Base-by-base conservation (phyloP, 2,888 invertebrate genomes). In the Lasioglossum oenotherae region DNA sequence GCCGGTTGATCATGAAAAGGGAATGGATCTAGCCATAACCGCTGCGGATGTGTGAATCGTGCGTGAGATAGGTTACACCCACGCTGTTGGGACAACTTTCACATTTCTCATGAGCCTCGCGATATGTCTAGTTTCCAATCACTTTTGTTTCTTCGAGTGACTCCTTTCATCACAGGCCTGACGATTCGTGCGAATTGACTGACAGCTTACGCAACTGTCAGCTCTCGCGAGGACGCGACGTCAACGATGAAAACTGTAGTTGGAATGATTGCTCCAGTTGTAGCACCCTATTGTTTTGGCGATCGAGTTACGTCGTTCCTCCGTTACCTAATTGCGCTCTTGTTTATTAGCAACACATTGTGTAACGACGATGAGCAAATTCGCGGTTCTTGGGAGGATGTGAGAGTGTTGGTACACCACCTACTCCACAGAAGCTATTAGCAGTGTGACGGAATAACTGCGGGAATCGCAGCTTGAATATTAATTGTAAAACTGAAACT, bases 21-120 rank as follows among this genome's bases (percentile, higher is more conserved):
- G 31, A 64, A 72, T 8, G 75, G 49, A 31, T 35, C 64, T 10
- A 74, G 72, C 82, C 75, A 72, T 77, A 64, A 31, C 38, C 73
- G 80, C 41, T 23, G 23, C 38, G 74, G 80, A 78, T 38, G 75
- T 72, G 74, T 74, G 88, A 83, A 86, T 80, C 74, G 84, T 92
- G 93, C 92, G 94, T 93, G 93, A 93, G 93, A 94, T 92, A 93
- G 93, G 94, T 92, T 91, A 93, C 93, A 93, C 94, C 93, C 92
- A 92, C 93, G 88, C 88, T 86, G 81, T 67, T 78, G 75, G 74
- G 75, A 74, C 80, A 44, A 93, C 94, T 94, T 94, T 94, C 94
- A 94, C 94, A 93, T 93, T 94, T 94, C 93, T 92, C 93, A 94
- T 92, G 80, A 41, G 74, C 41, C 57, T 74, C 73, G 57, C 38